Evolutionary conservation across 2,888 invertebrate genomes (phyloP).

Genomic region (Petrolisthes cinctipes): DNA sequence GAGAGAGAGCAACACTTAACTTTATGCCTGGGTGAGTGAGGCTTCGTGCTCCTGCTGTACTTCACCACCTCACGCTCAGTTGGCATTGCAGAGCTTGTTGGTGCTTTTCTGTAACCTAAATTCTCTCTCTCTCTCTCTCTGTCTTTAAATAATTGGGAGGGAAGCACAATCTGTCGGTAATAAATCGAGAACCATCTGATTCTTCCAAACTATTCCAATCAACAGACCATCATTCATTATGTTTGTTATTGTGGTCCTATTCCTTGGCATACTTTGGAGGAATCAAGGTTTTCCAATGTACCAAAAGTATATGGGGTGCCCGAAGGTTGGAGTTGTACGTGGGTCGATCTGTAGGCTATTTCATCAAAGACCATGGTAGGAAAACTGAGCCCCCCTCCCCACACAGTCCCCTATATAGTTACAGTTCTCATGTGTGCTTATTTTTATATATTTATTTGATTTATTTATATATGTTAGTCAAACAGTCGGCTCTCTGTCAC

Average conservation of each 20-base stretch:
- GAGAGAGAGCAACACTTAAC: constrained; percentile 12
- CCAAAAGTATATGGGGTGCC: background rate
- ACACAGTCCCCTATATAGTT: background rate
- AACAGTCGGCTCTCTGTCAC: too few species aligned
- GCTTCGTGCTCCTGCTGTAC: background rate
- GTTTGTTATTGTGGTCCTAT: too few species aligned
- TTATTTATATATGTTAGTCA: too few species aligned
- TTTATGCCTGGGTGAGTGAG: background rate
- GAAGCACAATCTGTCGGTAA: too few species aligned
- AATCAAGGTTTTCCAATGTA: background rate
- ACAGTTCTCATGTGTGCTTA: too few species aligned
- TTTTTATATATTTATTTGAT: too few species aligned
- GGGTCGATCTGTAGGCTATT: background rate
- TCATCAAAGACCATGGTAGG: background rate
- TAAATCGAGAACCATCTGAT: too few species aligned
- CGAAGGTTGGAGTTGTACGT: background rate
- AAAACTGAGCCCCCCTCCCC: background rate
- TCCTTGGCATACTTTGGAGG: too few species aligned
- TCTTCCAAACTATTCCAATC: too few species aligned
- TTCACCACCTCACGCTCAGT: background rate
- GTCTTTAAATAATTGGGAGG: background rate
- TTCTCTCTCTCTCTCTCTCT: background rate
- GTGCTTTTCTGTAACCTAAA: background rate
- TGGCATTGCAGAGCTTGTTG: background rate
- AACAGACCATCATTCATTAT: too few species aligned